Percentiles rank a stretch among this genome's conserved stretches.
Evolutionary conservation across 2,888 invertebrate species (phyloP).

Genomic region (Aleiodes leptofemur): DNA sequence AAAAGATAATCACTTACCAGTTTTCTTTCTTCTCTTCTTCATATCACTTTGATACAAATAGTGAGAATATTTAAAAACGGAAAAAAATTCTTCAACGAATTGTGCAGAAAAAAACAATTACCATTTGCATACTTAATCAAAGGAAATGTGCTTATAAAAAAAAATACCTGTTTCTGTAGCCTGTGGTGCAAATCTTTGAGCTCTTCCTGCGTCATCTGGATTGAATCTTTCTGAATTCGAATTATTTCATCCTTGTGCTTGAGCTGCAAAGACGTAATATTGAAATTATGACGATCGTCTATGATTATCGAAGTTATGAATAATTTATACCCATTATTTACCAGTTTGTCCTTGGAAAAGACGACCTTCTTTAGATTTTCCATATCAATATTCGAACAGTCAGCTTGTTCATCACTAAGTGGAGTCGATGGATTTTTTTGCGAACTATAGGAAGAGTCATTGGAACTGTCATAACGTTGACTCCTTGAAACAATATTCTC

Average conservation of each 20-base stretch:
- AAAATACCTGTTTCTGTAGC: slow-evolving; percentile 68
- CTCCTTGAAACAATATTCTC: slow-evolving; percentile 62
- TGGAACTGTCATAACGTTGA: slow-evolving; percentile 51
- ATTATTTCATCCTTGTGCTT: slow-evolving; percentile 70
- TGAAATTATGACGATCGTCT: slow-evolving; percentile 2
- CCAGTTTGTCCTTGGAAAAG: slow-evolving; percentile 70
- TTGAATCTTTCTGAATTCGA: slow-evolving; percentile 69
- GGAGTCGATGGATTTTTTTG: neutral
- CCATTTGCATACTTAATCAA: neutral
- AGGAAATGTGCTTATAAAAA: neutral
- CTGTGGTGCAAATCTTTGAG: slow-evolving; percentile 67
- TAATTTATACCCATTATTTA: slow-evolving; percentile 53
- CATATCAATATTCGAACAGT: slow-evolving; percentile 58
- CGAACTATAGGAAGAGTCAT: neutral
- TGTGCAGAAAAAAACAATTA: slow-evolving; percentile 17
- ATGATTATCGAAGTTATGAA: neutral
- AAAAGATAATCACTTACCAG: slow-evolving; percentile 2
- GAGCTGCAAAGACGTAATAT: slow-evolving; percentile 59
- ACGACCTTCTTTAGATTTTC: slow-evolving; percentile 58
- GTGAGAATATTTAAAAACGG: slow-evolving; percentile 30
- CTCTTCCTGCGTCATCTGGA: slow-evolving; percentile 68
- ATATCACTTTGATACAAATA: slow-evolving; percentile 14
- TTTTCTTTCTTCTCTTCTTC: neutral
- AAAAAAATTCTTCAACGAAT: neutral
- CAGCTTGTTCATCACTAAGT: slow-evolving; percentile 57